Evolutionary conservation across 2,888 invertebrate genomes (phyloP), one percentile per base, ranked within the genome.

Genomic region (Junonia oenone): DNA sequence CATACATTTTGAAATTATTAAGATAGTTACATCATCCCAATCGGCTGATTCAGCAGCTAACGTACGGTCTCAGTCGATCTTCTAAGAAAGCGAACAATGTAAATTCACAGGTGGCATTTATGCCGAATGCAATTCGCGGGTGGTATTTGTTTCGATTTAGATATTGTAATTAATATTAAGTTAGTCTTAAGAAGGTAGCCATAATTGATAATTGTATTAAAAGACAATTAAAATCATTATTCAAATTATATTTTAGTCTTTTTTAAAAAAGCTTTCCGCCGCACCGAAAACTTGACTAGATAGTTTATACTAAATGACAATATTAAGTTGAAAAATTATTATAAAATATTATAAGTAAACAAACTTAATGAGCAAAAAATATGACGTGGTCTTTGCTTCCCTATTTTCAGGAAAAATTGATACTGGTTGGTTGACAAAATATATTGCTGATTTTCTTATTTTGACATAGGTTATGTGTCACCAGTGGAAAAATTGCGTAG

Each of bases 1-100:
- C n/a, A n/a, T n/a, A n/a, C n/a, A n/a, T n/a, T n/a, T n/a, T n/a
- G n/a, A n/a, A n/a, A n/a, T n/a, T n/a, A n/a, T n/a, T n/a, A n/a
- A 22, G 5, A 22, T 22, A 37, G 37, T 37, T 37, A 15, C 37
- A 14, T n/a, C 37, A 37, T 37, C 37, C 37, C 37, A 37, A 37
- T 37, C 37, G 37, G 37, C 37, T 37, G 37, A 37, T 37, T 37
- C 37, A 37, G 37, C 37, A 37, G 37, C 37, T 37, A 37, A 37
- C 37, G 37, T 37, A 14, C 37, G 37, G 37, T 37, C 6, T 37
- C 37, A 37, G 37, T 37, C 37, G 37, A n/a, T 37, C 37, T 37
- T 37, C 37, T 37, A 37, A 37, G 37, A 37, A 37, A 37, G 37
- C 6, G 5, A 37, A 37, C 11, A 37, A 37, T 37, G 37, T 6